Base-by-base conservation (phyloP, 2,888 invertebrate species). In the Achlya flavicornis region DNA sequence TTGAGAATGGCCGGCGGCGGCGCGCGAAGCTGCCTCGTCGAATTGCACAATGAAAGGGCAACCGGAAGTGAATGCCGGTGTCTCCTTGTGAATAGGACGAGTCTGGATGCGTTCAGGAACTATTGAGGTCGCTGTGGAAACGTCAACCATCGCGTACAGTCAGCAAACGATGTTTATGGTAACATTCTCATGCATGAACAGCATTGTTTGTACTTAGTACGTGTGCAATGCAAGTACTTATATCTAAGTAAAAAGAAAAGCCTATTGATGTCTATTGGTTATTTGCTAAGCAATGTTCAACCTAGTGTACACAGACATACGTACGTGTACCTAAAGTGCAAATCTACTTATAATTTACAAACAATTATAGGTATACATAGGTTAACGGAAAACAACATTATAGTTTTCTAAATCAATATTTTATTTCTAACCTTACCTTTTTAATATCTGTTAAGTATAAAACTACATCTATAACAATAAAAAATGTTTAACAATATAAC, bases 401-500 rank as follows among this genome's bases (percentile, higher is more conserved):
- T 10, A 10, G 19, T 53, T 53, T 53, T 53, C 53, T 19, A 3
- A 7, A 7, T 19, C 10, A 46, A 46, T 35, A 43, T 46, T 48
- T 14, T 10, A 46, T 43, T 73, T 53, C 81, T 64, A 74, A 84
- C 88, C 76, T 19, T 90, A 88, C 82, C 72, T 69, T 78, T 82
- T 79, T 73, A 77, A 77, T 74, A 78, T 77, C 68, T 74, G 78
- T 83, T 80, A 80, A 80, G 69, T 71, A 67, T 72, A 63, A 75
- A 73, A 76, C 69, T 74, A 72, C 72, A 19, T 33, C 12, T 60
- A 14, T 26, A 43, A 35, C 35, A 5, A 59, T 86, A 90, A 91
- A 86, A 89, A 87, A 89, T 90, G 85, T 87, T 82, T 74, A 91
- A 92, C 92, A 93, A 93, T 93, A 93, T 91, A 89, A 88, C 93